Evolutionary conservation across 2,888 invertebrate species (phyloP).

Genomic region (Cepaea hortensis): DNA sequence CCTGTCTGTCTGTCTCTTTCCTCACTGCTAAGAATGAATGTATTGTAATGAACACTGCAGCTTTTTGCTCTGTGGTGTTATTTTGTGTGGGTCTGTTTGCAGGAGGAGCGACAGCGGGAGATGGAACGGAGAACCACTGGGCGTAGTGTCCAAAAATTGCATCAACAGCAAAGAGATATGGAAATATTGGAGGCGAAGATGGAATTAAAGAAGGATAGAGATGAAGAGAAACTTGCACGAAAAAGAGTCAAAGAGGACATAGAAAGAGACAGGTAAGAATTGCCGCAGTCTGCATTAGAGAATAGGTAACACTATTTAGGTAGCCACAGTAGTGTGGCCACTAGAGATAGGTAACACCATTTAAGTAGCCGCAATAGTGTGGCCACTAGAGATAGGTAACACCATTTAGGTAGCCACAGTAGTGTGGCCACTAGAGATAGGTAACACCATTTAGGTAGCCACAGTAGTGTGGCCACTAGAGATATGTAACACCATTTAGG

Average conservation of each 20-base stretch:
- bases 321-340: no score
- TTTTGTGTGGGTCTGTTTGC: background rate
- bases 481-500: no score
- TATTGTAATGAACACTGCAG: no score
- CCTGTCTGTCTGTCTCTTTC: no score
- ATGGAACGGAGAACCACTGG: constrained; percentile 85
- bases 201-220: constrained; percentile 85
- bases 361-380: no score
- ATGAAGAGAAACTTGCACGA: constrained; percentile 85
- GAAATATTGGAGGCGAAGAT: constrained; percentile 85
- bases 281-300: background rate
- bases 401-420: no score
- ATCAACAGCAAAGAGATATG: constrained; percentile 85
- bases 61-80: background rate
- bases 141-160: constrained; percentile 83
- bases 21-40: no score
- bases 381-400: no score
- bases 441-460: no score
- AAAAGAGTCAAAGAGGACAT: constrained; percentile 89
- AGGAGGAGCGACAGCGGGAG: constrained; percentile 80
- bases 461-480: no score
- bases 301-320: background rate
- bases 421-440: no score
- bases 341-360: no score
- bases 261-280: constrained; percentile 83